Base-by-base conservation (phyloP, 2,888 invertebrate genomes). In the Gryllus longicercus region DNA sequence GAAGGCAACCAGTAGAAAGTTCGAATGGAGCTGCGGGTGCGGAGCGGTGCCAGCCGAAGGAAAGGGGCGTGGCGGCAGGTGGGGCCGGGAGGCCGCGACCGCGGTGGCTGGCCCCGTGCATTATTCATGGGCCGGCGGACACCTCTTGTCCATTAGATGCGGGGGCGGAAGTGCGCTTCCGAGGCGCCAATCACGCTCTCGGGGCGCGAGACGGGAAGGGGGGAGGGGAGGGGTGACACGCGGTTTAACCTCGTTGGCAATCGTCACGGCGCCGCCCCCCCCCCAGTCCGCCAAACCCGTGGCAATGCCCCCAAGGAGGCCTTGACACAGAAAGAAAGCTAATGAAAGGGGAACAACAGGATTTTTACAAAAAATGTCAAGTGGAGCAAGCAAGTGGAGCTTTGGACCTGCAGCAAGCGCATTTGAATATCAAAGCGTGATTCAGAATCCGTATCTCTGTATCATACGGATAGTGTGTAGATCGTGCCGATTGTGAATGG, bases 101-200 rank as follows among this genome's bases (percentile, higher is more conserved):
- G 63, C 14, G 63, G n/a, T 63, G 16, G 3, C 63, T 14, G 16
- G 63, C n/a, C 63, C 12, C 63, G 63, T 63, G 63, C 63, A 63
- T 63, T 63, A 63, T 63, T 63, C 63, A 63, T 63, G 63, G 63
- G 63, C 63, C n/a, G 63, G 63, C 63, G 63, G 63, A 63, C 63
- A 63, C 63, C 63, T 63, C 63, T 63, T 63, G 63, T 63, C 63
- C 63, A 63, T 63, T 63, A 63, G 63, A n/a, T 8, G 63, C 63
- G 63, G 63, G 63, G n/a, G 63, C 63, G 63, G 63, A 63, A 63
- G 63, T n/a, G 63, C 63, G n/a, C 63, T 18, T 63, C 63, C 63
- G 63, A 14, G 63, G n/a, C 63, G 63, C 63, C 63, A 63, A 63
- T 63, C 63, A 63, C 63, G 63, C 63, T 63, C n/a, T 63, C 63